These are phyloP conservation scores for Trichosurus vulpecula DNA, from an alignment of 2,797 vertebrate genomes.

Conservation along the genomic window DNA sequence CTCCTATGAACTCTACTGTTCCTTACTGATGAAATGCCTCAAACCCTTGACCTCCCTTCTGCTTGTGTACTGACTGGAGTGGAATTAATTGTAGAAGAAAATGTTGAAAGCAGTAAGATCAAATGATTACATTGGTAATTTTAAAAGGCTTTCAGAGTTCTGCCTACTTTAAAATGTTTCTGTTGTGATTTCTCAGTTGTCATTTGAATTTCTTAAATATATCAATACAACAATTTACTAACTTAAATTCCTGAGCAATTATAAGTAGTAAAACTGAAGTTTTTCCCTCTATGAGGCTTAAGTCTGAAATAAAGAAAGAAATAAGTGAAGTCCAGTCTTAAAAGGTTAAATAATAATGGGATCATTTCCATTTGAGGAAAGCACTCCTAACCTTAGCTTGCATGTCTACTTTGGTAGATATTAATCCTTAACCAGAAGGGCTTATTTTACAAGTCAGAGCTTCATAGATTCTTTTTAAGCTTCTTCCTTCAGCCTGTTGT, in stretches of 20 bases:
- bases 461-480: neutral
- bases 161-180: neutral
- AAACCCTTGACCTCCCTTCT: too few species aligned
- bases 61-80: too few species aligned
- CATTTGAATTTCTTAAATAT: neutral
- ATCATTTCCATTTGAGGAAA: neutral
- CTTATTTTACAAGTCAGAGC: neutral
- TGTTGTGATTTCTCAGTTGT: neutral
- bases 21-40: too few species aligned
- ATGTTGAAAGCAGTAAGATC: too few species aligned
- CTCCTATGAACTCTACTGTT: too few species aligned
- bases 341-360: neutral
- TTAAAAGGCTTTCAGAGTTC: neutral
- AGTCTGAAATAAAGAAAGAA: neutral
- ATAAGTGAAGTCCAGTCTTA: neutral
- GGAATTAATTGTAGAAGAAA: too few species aligned
- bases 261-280: neutral
- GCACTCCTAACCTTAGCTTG: neutral
- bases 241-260: neutral
- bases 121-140: too few species aligned
- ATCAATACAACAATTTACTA: neutral
- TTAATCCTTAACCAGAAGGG: neutral
- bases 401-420: neutral
- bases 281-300: neutral
- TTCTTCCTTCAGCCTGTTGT: neutral